Evolutionary conservation across 2,888 invertebrate genomes (phyloP).

Genomic region (Bursaphelenchus okinawaensis): DNA sequence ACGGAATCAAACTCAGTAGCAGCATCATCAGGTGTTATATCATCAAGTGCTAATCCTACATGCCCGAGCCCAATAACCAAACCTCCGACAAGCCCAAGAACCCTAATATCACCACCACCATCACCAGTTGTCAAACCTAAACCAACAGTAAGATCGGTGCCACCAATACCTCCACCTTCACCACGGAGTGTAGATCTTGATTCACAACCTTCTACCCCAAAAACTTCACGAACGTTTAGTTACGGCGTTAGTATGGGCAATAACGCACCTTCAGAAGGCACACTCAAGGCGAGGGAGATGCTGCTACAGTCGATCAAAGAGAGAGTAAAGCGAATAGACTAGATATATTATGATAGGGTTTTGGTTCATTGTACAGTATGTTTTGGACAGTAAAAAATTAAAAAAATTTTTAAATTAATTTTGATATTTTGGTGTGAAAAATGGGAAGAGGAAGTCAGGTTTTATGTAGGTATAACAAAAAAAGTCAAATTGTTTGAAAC

Average conservation of each 20-base stretch:
- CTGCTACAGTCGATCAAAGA: constrained; percentile 31
- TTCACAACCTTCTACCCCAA: constrained; percentile 8
- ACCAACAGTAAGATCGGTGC: too few relatives aligned
- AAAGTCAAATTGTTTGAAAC: too few relatives aligned
- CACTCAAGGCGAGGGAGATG: constrained; percentile 22
- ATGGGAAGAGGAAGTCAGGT: too few relatives aligned
- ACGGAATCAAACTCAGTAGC: background rate
- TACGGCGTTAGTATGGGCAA: background rate
- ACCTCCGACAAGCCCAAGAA: background rate
- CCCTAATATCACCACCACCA: background rate
- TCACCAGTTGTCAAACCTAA: too few relatives aligned
- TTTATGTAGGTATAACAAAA: too few relatives aligned
- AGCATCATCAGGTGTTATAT: too few relatives aligned
- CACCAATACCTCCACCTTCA: constrained; percentile 14
- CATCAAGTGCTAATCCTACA: too few relatives aligned
- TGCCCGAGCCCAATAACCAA: background rate
- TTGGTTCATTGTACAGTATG: too few relatives aligned
- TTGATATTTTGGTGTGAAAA: too few relatives aligned
- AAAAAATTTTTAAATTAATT: too few relatives aligned
- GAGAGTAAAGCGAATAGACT: constrained; percentile 33
- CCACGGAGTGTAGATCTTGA: constrained; percentile 1
- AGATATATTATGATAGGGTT: too few relatives aligned
- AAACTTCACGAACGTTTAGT: background rate
- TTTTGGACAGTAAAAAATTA: too few relatives aligned
- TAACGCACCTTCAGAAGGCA: constrained; percentile 20